Evolutionary conservation across 2,797 vertebrate species (phyloP), one percentile per base, ranked within the genome.

Genomic region (Acomys russatus): DNA sequence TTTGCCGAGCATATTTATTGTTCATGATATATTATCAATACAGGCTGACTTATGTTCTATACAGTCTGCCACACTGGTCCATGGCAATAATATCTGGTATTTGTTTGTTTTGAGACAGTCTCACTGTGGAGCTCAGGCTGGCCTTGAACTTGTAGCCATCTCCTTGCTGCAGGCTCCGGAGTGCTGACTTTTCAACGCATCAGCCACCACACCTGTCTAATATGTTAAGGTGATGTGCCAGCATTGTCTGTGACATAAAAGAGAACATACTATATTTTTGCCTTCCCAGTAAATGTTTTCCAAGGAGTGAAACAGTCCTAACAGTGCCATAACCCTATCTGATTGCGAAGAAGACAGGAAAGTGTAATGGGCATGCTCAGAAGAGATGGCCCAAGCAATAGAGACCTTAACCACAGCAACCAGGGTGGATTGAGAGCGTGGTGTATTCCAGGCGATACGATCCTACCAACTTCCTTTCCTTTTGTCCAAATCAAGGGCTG

Each of bases 11-110:
- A 83, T 66, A 12, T n/a, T 94, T 74, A 54, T 74, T 76, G 8
- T 23, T 90, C 30, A 17, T 68, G 44, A 20, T 77, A 6, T 9
- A 12, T 18, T 51, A 38, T 25, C 18, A 25, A 0, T 20, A 30
- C 17, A 68, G 22, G 44, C 28, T 92, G 71, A 44, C 6, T 63
- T 88, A 35, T 17, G 12, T 15, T 76, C 49, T 3, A 0, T 17
- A 20, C 5, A 15, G 3, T 82, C 54, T 63, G 25, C 14, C 25
- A 0, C 0, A 0, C 0, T 0, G 28, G 8, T 6, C 79, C 30
- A 61, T 14, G 20, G 44, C 35, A 71, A 17, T 33, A 44, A 33
- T 28, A 1, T 51, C 20, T 49, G 35, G 14, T 66, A 30, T 66
- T 61, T 64, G 15, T 44, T 30, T 76, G 35, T 61, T 63, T 77